These are phyloP conservation scores for Forbesichthys papilliferus DNA, from an alignment of 2,113 vertebrate genomes.

Conservation along the genomic window DNA sequence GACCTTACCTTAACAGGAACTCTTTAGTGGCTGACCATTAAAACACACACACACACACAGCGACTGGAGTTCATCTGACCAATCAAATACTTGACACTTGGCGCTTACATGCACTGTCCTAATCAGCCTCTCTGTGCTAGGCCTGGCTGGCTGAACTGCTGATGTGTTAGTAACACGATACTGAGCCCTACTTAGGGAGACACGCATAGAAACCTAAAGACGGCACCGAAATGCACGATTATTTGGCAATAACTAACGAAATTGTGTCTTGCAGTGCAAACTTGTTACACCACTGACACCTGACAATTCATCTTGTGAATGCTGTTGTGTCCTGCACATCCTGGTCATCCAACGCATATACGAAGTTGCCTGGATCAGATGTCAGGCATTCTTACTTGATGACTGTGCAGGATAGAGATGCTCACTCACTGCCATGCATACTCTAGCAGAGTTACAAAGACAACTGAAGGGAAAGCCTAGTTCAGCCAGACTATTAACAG, in stretches of 20 bases:
- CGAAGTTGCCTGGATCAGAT: no score
- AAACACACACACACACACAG: conserved; percentile 12
- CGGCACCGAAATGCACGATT: neutral
- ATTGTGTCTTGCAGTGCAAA: no score
- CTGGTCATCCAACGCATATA: no score
- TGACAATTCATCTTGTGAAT: no score
- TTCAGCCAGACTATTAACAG: conserved; percentile 12
- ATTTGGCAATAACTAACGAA: no score
- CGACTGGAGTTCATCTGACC: neutral
- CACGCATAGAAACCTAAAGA: conserved; percentile 16
- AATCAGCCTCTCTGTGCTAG: conserved; percentile 45
- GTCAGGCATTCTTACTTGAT: no score
- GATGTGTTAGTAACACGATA: conserved; percentile 59
- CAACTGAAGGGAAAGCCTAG: conserved; percentile 36
- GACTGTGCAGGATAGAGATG: no score
- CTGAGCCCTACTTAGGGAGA: conserved; percentile 44
- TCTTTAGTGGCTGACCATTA: no score
- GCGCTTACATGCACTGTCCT: conserved; percentile 46
- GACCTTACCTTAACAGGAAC: no score
- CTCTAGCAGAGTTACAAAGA: conserved; percentile 18
- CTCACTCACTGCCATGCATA: neutral
- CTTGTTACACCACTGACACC: no score
- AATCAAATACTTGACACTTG: neutral
- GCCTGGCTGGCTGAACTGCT: conserved; percentile 44
- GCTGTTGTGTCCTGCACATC: no score